Evolutionary conservation across 2,113 vertebrate genomes (phyloP), one percentile per base, ranked within the genome.

Genomic region (Progne subis): DNA sequence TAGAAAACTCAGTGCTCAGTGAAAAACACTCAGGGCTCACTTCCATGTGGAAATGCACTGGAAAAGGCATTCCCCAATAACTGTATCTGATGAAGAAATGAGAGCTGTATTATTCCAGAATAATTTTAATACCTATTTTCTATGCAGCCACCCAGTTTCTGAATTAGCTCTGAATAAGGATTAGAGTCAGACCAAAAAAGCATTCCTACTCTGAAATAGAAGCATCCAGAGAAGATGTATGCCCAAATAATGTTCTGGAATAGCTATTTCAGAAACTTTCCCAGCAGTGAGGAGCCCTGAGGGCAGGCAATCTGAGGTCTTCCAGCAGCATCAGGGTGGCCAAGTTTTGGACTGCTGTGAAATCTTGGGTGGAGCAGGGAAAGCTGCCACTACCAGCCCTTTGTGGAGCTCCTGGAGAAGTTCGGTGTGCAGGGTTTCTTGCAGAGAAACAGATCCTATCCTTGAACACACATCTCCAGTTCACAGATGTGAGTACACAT

Each of bases 251-350:
- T 32, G 18, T 56, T 92, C 85, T 93, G 90, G 39, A 96, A 94
- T 81, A 77, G 67, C 82, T 90, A 80, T 95, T 95, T 90, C 78
- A 60, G 63, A 88, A 71, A 43, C 29, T 72, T 88, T 86, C 67
- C 91, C 90, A 90, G 76, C 2, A 1, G 55, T 56, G 59, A 88
- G 84, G 20, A 80, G 34, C 82, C 85, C 55, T 44, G 17, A 80
- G 71, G 59, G 68, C 63, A 91, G 79, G 71, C 93, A 85, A 31
- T 41, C 52, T 12, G 56, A 93, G 47, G 67, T 81, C 75, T 95
- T 97, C 82, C 94, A 95, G 84, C 56, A 81, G 68, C 13, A 21
- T 16, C 44, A 59, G 68, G 52, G 64, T 80, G 82, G 94, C 87
- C 90, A 95, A 92, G 12, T 59, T 80, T 86, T 74, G 47, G 28